Percentiles rank a stretch among this genome's conserved stretches.
Conservation (phyloP, 2,888 invertebrate genomes). For the Hirtodrosophila cameraria region DNA sequence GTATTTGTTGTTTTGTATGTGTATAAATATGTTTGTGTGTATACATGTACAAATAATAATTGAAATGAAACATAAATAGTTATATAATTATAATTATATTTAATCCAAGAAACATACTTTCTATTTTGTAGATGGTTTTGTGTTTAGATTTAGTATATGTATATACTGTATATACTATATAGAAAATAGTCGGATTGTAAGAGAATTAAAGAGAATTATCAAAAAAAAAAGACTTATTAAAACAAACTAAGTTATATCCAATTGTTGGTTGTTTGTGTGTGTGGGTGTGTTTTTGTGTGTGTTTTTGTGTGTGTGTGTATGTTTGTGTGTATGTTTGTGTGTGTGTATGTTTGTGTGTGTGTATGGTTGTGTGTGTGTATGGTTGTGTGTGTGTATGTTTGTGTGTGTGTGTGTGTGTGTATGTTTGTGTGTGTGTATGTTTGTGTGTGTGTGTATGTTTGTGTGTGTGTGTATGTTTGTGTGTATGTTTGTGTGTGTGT, state of each 20-base stretch:
- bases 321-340: no score
- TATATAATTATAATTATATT: constrained; percentile 8
- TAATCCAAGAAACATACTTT: constrained; percentile 12
- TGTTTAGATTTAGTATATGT: background rate
- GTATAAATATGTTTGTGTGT: constrained; percentile 20
- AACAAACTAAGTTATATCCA: constrained; percentile 18
- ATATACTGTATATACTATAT: background rate
- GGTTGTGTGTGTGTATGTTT: constrained; percentile 9
- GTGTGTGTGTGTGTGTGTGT: no score
- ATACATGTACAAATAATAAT: constrained; percentile 48
- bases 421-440: no score
- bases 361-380: no score
- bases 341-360: no score
- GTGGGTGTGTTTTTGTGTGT: constrained; percentile 1
- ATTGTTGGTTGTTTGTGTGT: constrained; percentile 13
- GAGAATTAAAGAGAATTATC: constrained; percentile 11
- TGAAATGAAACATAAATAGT: constrained; percentile 42
- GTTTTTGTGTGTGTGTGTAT: constrained; percentile 1
- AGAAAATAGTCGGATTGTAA: background rate
- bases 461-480: no score
- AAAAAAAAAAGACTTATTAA: constrained; percentile 28
- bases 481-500: background rate
- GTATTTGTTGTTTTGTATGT: constrained; percentile 11
- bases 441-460: no score
- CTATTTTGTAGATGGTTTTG: constrained; percentile 16